A percentile compares a stretch with the other conserved stretches of the same genome.
Conservation (phyloP, 2,888 invertebrate genomes). For the Linnaemya tessellans region DNA sequence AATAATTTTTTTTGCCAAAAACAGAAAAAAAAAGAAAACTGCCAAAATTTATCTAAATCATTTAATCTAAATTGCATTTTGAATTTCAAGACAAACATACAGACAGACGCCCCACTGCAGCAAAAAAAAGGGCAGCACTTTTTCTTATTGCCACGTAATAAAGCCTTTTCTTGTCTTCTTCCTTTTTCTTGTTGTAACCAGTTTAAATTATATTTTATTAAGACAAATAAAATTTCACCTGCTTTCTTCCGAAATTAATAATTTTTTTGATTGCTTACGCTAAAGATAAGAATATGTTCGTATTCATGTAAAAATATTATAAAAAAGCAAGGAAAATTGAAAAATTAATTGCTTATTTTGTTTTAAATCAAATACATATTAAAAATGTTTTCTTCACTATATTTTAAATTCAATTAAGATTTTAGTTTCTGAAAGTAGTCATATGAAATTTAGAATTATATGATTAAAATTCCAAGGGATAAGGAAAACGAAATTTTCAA, state of each 20-base stretch:
- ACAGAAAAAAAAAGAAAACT: constrained; percentile 33
- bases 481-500: too few species aligned
- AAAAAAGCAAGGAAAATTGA: constrained; percentile 7
- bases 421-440: too few species aligned
- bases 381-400: too few species aligned
- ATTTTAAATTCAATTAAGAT: too few species aligned
- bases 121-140: constrained; percentile 63
- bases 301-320: background rate
- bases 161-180: background rate
- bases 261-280: constrained; percentile 34
- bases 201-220: constrained; percentile 48
- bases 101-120: constrained; percentile 22
- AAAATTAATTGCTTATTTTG: background rate
- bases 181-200: background rate
- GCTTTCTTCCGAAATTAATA: constrained; percentile 59
- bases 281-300: background rate
- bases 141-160: constrained; percentile 48
- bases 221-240: constrained; percentile 63
- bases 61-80: constrained; percentile 73
- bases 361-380: constrained; percentile 19
- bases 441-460: too few species aligned
- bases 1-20: constrained; percentile 42
- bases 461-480: too few species aligned
- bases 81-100: constrained; percentile 62
- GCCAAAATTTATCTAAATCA: constrained; percentile 71